Evolutionary conservation across 2,888 invertebrate genomes (phyloP).

Genomic region (Scelioninae gen. 2): DNA sequence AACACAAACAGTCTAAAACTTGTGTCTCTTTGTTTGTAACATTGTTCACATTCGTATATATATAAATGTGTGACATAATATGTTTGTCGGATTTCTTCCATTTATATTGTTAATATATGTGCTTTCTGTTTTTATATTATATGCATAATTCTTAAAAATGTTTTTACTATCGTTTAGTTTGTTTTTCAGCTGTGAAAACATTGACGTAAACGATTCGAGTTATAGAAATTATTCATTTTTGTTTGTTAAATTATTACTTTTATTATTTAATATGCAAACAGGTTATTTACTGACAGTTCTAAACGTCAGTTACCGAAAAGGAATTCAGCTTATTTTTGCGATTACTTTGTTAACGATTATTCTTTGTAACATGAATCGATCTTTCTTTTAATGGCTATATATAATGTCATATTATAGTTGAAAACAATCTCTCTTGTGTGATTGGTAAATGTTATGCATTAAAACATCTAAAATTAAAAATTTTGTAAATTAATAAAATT

Average conservation of each 20-base stretch:
- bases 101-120: conserved; percentile 6
- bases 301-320: conserved; percentile 2
- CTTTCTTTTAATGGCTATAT: neutral
- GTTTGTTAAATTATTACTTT: neutral
- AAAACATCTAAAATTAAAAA: too few species aligned
- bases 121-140: neutral
- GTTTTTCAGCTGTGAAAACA: neutral
- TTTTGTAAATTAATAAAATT: too few species aligned
- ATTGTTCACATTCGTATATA: neutral
- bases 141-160: too few species aligned
- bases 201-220: neutral
- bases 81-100: neutral
- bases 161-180: too few species aligned
- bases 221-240: neutral
- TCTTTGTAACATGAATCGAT: neutral
- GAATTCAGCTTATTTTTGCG: neutral
- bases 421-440: neutral
- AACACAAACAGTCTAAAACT: conserved; percentile 32
- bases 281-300: neutral
- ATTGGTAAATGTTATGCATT: too few species aligned
- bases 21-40: conserved; percentile 1
- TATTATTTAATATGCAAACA: conserved; percentile 3
- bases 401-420: neutral
- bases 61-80: neutral
- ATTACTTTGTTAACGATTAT: neutral